Base-by-base conservation (phyloP, 2,113 vertebrate species). In the Thunnus thynnus region DNA sequence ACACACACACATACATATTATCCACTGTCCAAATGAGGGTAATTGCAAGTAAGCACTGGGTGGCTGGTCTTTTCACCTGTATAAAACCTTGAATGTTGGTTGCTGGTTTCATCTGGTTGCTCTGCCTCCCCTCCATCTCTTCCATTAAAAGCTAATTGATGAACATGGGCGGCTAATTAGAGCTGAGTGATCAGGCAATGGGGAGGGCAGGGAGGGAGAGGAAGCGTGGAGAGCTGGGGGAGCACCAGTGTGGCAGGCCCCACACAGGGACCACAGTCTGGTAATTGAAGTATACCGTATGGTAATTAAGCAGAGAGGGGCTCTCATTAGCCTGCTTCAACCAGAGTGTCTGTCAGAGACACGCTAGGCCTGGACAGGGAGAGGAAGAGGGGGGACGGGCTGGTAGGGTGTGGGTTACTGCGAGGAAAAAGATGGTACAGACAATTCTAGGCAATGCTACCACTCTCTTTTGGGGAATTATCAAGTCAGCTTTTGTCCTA, bases 101-200 rank as follows among this genome's bases (percentile, higher is more conserved):
- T 14, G 27, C 50, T 20, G 12, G 58, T 30, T 16, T 32, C 36
- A 41, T 88, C 78, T 72, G 83, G 90, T 74, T 48, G 72, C 51
- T 72, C 30, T 83, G 89, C 88, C 73, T 78, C 58, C 69, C 75
- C 76, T 86, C 89, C 86, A 85, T 87, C 87, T 79, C 78, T 78
- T 92, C 90, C 84, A 93, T 93, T 93, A 93, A 83, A 87, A 86
- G 73, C 89, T 94, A 94, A 94, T 94, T 94, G 91, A 94, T 92
- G 91, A 93, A 93, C 92, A 94, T 84, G 92, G 87, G 65, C 90
- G 8, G 50, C 90, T 93, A 94, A 94, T 94, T 92, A 92, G 87
- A 89, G 76, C 82, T 73, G 88, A 91, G 87, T 92, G 91, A 93
- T 92, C 90, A 82, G 78, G 84, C 91, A 79, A 56, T 80, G 72